phyloP scores from a whole-genome alignment of 1,140 invertebrate genomes.

The Tetramorium alpestre region DNA sequence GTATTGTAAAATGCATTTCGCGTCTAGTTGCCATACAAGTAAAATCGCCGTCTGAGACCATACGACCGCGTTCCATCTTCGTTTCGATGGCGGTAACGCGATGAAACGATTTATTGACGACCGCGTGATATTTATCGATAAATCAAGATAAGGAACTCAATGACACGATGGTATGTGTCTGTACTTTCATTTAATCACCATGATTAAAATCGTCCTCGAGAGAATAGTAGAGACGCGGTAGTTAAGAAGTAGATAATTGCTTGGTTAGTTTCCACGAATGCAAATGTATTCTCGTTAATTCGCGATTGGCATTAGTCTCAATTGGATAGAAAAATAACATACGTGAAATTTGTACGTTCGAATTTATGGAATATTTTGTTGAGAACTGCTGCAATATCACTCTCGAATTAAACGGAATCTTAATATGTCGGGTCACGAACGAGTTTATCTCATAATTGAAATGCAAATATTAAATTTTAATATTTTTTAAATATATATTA shows the following conservation, averaged over 20 bases:
- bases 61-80: not conserved
- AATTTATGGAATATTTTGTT: not conserved
- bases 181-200: constrained; percentile 2
- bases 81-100: not conserved
- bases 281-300: not conserved
- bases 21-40: constrained; percentile 18
- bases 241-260: not conserved
- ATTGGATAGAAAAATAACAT: not conserved
- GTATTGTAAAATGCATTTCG: constrained; percentile 19
- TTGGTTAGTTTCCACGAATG: not conserved
- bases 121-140: not conserved
- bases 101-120: not conserved
- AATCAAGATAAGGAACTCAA: constrained; percentile 17
- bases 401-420: not conserved
- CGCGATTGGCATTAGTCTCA: not conserved
- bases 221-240: not conserved
- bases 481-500: not conserved
- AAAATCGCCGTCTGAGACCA: not conserved
- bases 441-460: not conserved
- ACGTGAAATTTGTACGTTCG: not conserved
- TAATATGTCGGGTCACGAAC: not conserved
- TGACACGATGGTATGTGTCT: not conserved
- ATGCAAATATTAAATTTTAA: not conserved
- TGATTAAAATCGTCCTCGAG: constrained; percentile 20
- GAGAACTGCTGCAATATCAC: not conserved